phyloP scores from a whole-genome alignment of 1,140 invertebrate genomes.

The Trichogramma pretiosum region DNA sequence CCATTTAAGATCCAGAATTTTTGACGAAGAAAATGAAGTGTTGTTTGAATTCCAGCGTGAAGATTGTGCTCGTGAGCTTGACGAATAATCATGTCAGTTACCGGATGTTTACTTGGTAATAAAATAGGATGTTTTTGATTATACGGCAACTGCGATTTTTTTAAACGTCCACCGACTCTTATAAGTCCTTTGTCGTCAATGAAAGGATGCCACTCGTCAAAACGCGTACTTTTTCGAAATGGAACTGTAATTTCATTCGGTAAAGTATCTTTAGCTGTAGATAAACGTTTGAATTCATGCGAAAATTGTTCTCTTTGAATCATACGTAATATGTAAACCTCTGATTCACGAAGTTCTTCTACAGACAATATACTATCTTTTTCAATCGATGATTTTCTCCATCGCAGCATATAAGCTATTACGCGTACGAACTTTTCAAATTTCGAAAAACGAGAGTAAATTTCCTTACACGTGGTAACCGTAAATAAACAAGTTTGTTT shows the following conservation, averaged over 20 bases:
- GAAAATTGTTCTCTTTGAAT: too few species aligned
- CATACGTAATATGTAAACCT: too few species aligned
- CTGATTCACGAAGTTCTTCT: too few species aligned
- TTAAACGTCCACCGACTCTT: constrained; percentile 16
- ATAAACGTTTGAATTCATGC: not conserved
- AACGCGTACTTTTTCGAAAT: not conserved
- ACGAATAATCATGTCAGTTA: constrained; percentile 8
- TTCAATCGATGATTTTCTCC: not conserved
- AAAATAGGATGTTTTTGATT: constrained; percentile 14
- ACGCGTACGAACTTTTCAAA: not conserved
- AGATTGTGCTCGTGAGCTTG: constrained; percentile 1
- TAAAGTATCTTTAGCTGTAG: not conserved
- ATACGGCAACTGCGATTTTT: constrained; percentile 7
- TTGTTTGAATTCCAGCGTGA: constrained; percentile 8
- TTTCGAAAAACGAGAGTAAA: too few species aligned
- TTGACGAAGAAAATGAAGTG: constrained; percentile 1
- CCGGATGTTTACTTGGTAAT: constrained; percentile 4
- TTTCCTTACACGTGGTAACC: not conserved
- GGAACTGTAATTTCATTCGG: not conserved
- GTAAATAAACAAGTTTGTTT: not conserved
- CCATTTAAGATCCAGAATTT: too few species aligned
- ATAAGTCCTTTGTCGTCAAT: constrained; percentile 13
- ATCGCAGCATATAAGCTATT: not conserved
- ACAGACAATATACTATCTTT: constrained; percentile 9
- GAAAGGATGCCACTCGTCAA: constrained; percentile 4